Evolutionary conservation across 92 coral and sea anemone genomes (phyloP).

Genomic region (Desmophyllum pertusum): DNA sequence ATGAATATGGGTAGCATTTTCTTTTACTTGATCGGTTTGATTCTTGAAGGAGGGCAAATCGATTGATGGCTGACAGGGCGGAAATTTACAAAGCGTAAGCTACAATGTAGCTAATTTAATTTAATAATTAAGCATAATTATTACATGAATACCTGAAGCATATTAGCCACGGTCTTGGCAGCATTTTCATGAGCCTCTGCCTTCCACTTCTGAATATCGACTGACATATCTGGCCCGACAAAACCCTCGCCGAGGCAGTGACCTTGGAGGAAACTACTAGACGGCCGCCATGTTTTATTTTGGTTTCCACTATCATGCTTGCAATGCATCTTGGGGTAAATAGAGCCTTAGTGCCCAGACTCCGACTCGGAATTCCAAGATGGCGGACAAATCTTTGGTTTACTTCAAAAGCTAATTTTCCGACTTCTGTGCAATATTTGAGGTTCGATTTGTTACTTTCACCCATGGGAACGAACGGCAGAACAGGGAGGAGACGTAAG

Average conservation of each 20-base stretch:
- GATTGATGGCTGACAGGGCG: too few relatives aligned
- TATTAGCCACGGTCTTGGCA: slow-evolving; percentile 86
- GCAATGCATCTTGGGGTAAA: slow-evolving; percentile 12
- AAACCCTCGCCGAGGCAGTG: not conserved
- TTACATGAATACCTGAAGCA: slow-evolving; percentile 99
- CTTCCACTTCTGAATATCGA: slow-evolving; percentile 91
- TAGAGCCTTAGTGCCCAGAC: slow-evolving; percentile 5
- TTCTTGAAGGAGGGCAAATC: too few relatives aligned
- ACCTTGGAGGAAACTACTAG: slow-evolving; percentile 24
- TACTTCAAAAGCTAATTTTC: not conserved
- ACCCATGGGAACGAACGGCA: slow-evolving; percentile 47
- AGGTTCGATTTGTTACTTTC: not conserved
- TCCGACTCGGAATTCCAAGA: slow-evolving; percentile 12
- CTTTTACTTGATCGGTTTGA: too few relatives aligned
- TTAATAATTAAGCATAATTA: too few relatives aligned
- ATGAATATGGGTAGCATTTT: too few relatives aligned
- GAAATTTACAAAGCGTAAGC: too few relatives aligned
- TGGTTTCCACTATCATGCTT: not conserved
- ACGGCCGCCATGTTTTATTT: slow-evolving; percentile 61
- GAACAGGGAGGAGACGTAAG: slow-evolving; percentile 60
- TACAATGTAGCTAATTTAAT: too few relatives aligned
- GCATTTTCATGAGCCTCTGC: slow-evolving; percentile 96
- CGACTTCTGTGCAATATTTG: not conserved
- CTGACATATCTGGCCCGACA: slow-evolving; percentile 50
- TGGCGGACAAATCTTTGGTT: slow-evolving; percentile 35